phyloP scores from a whole-genome alignment of 2,113 vertebrate genomes.

The Scalopus aquaticus region DNA sequence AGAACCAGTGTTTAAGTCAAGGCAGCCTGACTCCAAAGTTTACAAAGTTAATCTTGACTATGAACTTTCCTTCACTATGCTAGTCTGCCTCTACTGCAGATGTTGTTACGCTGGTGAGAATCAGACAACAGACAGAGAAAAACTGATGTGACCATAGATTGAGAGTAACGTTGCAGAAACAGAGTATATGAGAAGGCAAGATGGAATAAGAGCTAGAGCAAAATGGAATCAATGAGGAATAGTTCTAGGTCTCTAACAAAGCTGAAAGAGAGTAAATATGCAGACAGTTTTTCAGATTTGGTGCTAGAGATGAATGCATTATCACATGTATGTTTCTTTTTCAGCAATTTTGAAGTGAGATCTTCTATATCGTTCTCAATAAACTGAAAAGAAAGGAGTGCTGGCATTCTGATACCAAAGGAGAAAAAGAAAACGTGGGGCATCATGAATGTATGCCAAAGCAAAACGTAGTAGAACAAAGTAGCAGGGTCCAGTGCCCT shows the following conservation, averaged over 20 bases:
- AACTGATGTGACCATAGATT: neutral
- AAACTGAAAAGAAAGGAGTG: neutral
- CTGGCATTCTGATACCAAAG: neutral
- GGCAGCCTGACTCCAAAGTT: neutral
- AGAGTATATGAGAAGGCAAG: neutral
- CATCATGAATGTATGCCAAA: neutral
- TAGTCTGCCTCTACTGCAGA: neutral
- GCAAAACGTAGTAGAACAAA: neutral
- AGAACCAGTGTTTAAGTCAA: neutral
- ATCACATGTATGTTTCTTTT: neutral
- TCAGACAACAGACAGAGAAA: neutral
- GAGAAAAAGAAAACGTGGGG: neutral
- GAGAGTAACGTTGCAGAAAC: neutral
- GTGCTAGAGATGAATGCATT: neutral
- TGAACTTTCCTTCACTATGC: accelerated
- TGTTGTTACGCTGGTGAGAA: neutral
- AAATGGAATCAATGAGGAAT: neutral
- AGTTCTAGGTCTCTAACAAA: neutral
- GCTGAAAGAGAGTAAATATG: neutral
- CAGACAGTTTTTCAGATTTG: neutral
- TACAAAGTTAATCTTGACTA: neutral
- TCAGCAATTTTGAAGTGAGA: neutral
- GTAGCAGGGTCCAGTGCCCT: neutral
- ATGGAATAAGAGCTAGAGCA: neutral
- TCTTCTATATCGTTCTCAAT: neutral